These are phyloP conservation scores for Melanostoma scalare DNA, from an alignment of 2,888 invertebrate species.

Conservation along the genomic window DNA sequence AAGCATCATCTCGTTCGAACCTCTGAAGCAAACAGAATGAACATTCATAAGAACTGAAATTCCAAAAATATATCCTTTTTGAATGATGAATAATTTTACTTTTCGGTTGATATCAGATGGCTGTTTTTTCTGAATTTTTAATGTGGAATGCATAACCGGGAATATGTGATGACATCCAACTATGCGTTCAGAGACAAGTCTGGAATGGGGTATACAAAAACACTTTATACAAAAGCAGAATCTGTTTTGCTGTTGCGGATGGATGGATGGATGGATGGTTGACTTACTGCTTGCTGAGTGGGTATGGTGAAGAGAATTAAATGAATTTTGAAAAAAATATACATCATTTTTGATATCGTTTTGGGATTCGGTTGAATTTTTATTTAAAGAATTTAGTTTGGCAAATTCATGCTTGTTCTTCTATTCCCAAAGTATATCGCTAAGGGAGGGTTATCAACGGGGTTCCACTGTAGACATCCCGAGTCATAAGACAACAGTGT, in stretches of 20 bases:
- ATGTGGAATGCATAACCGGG: constrained; percentile 63
- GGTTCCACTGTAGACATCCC: too few relatives aligned
- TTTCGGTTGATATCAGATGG: constrained; percentile 63
- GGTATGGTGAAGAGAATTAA: constrained; percentile 12
- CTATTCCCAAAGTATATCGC: background rate
- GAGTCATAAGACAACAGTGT: too few relatives aligned
- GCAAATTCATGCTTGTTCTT: constrained; percentile 4
- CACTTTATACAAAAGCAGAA: constrained; percentile 16
- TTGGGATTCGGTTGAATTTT: constrained; percentile 5
- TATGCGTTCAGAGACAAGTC: constrained; percentile 42
- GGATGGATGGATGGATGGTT: constrained; percentile 30
- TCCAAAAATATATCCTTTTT: constrained; percentile 68
- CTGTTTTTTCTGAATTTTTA: constrained; percentile 59
- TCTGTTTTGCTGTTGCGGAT: constrained; percentile 11
- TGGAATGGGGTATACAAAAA: constrained; percentile 18
- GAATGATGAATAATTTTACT: constrained; percentile 71
- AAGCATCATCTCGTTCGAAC: constrained; percentile 4
- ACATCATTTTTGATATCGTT: constrained; percentile 37
- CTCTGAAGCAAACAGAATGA: background rate
- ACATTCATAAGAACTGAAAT: constrained; percentile 30
- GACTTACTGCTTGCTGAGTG: constrained; percentile 57
- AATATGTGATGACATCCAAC: constrained; percentile 65
- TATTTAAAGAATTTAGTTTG: background rate
- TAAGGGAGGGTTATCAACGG: background rate
- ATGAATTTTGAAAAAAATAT: constrained; percentile 25